Conservation (phyloP, 2,888 invertebrate species). For the Podabrus alpinus region DNA sequence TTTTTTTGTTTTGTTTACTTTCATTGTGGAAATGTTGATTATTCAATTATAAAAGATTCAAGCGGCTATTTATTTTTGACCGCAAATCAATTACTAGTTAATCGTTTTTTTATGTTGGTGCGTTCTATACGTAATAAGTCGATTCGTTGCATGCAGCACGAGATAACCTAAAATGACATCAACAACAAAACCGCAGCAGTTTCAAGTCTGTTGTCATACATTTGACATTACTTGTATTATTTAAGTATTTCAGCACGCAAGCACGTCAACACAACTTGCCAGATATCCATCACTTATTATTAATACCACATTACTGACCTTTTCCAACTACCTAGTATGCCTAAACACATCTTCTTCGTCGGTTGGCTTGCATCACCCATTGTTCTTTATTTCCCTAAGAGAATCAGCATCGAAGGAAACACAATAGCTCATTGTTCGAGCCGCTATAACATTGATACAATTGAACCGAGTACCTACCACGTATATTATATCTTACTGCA, state of each 20-base stretch:
- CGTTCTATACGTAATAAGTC: neutral
- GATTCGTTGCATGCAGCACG: conserved; percentile 20
- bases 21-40: neutral
- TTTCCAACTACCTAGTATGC: conserved; percentile 20
- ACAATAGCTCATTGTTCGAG: conserved; percentile 29
- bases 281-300: conserved; percentile 26
- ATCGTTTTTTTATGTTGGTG: neutral
- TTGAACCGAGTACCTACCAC: conserved; percentile 26
- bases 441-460: conserved; percentile 31
- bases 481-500: conserved; percentile 29
- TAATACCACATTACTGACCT: conserved; percentile 28
- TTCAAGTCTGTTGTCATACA: conserved; percentile 24
- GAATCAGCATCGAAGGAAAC: conserved; percentile 21
- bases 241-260: conserved; percentile 27
- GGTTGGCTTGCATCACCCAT: conserved; percentile 11
- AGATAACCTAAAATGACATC: conserved; percentile 15
- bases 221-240: conserved; percentile 30
- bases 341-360: conserved; percentile 18
- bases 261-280: conserved; percentile 21
- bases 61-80: neutral
- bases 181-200: conserved; percentile 25
- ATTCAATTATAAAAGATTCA: neutral
- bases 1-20: conserved; percentile 15
- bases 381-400: conserved; percentile 13
- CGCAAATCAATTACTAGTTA: conserved; percentile 11